Evolutionary conservation across 2,888 invertebrate genomes (phyloP).

Genomic region (Macrophya alboannulata): DNA sequence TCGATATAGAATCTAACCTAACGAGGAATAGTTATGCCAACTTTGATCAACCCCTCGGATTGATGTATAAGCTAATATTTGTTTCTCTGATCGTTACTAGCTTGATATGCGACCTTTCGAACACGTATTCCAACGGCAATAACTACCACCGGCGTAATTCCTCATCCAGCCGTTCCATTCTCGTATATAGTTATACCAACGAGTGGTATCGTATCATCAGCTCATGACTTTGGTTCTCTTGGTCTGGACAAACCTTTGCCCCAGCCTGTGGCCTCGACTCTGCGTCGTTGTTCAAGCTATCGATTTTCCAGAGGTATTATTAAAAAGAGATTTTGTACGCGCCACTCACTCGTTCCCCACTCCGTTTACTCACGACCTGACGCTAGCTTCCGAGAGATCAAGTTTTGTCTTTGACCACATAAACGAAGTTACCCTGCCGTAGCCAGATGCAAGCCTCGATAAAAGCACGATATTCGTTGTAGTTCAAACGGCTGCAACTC

Average conservation of each 20-base stretch:
- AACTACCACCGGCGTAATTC: background rate
- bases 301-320: slow-evolving; percentile 67
- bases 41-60: slow-evolving; percentile 19
- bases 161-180: background rate
- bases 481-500: background rate
- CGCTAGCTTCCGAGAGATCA: slow-evolving; percentile 42
- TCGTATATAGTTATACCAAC: slow-evolving; percentile 17
- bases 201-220: slow-evolving; percentile 33
- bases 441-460: slow-evolving; percentile 2
- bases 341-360: slow-evolving; percentile 10
- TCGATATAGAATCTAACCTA: background rate
- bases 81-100: background rate
- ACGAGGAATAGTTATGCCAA: slow-evolving; percentile 26
- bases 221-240: slow-evolving; percentile 28
- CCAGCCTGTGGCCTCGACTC: slow-evolving; percentile 19
- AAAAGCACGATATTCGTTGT: background rate
- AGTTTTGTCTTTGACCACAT: slow-evolving; percentile 30
- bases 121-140: background rate
- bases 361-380: slow-evolving; percentile 30
- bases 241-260: slow-evolving; percentile 24
- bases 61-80: slow-evolving; percentile 13
- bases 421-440: background rate
- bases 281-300: slow-evolving; percentile 56
- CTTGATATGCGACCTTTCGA: slow-evolving; percentile 4
- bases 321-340: slow-evolving; percentile 65